phyloP scores from a whole-genome alignment of 2,797 vertebrate genomes.

The Arnoldichthys spilopterus region DNA sequence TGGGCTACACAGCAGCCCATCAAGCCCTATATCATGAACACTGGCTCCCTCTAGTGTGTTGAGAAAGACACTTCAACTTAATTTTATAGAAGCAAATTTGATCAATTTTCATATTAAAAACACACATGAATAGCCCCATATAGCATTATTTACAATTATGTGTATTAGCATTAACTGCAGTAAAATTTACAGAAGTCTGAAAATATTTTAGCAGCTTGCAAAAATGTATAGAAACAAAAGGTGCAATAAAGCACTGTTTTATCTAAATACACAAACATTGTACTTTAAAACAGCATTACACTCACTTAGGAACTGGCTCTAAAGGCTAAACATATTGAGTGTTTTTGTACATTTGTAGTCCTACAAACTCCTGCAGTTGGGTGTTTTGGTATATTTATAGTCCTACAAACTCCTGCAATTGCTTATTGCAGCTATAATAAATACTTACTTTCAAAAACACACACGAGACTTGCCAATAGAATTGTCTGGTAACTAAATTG shows the following conservation, averaged over 20 bases:
- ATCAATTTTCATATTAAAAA: not conserved
- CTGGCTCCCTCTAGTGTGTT: constrained; percentile 77
- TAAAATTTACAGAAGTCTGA: not conserved
- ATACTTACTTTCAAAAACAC: no score
- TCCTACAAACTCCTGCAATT: not conserved
- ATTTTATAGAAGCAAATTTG: not conserved
- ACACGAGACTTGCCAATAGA: no score
- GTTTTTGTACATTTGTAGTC: not conserved
- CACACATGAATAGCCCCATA: no score
- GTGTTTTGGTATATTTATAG: not conserved
- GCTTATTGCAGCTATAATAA: not conserved
- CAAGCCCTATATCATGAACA: constrained; percentile 60
- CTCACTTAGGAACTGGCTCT: not conserved
- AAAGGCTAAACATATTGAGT: not conserved
- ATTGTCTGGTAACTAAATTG: no score
- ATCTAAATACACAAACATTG: no score
- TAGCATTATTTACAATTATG: not conserved
- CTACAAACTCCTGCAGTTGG: not conserved
- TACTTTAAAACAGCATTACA: not conserved
- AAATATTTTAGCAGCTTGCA: not conserved
- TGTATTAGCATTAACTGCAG: not conserved
- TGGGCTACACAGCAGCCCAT: constrained; percentile 1
- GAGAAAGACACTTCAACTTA: not conserved
- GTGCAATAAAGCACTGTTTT: no score
- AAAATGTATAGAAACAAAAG: not conserved